Conservation (phyloP, 2,113 vertebrate species). For the Nyctibius bracteatus region DNA sequence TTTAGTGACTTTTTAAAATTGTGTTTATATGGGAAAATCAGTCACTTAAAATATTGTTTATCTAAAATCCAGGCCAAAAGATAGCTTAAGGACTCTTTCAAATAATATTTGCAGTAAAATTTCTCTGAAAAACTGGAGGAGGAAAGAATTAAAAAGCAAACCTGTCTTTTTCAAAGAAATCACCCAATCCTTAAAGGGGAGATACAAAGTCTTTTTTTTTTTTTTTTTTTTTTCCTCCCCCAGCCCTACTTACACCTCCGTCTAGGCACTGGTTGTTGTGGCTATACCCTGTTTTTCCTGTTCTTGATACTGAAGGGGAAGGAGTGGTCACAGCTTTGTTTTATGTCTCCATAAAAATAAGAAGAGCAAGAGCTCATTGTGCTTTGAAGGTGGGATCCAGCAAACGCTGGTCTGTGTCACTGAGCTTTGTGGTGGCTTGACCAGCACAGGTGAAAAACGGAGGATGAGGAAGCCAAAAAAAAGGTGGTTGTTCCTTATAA, state of each 20-base stretch:
- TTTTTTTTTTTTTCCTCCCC: neutral
- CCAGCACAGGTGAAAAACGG: rapidly evolving
- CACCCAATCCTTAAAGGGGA: neutral
- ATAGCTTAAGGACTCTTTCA: neutral
- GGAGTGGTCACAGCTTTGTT: neutral
- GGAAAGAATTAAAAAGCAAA: neutral
- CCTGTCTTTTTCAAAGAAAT: neutral
- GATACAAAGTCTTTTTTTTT: neutral
- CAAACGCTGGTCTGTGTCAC: neutral
- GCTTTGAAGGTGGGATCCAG: neutral
- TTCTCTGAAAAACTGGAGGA: neutral
- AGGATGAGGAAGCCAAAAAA: neutral
- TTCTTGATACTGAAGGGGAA: neutral
- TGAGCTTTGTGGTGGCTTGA: neutral
- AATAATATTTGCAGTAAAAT: neutral
- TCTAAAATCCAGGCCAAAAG: neutral
- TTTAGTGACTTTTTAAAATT: neutral
- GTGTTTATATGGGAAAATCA: neutral
- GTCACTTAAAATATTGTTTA: neutral
- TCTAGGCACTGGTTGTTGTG: neutral
- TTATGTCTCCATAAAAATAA: neutral
- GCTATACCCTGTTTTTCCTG: neutral
- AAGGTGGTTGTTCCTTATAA: neutral
- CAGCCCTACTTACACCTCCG: neutral
- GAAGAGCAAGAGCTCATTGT: neutral